Base-by-base conservation (phyloP, 2,888 invertebrate species). In the Lamellibrachia columna region DNA sequence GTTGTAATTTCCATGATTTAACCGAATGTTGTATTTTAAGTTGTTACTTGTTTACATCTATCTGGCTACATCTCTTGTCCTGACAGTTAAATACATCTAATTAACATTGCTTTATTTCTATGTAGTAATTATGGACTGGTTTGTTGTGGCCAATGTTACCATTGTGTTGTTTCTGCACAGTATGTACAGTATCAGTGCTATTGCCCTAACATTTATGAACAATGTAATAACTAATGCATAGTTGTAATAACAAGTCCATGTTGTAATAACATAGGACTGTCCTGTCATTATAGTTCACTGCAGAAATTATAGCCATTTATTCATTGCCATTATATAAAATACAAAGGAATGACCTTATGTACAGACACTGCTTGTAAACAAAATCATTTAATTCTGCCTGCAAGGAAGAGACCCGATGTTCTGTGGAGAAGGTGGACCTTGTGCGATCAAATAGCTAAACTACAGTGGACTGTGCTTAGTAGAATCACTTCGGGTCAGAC, bases 271-370 rank as follows among this genome's bases (percentile, higher is more conserved):
- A 58, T 22, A 6, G 22, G 22, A 75, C 75, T 75, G 15, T 75
- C 75, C 75, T 75, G 75, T 75, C 75, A 75, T 75, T n/a, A 75
- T 75, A n/a, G n/a, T 75, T 75, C 22, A 75, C 75, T 75, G 75
- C 75, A 22, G 75, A 75, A 75, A 75, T 75, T 6, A 75, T 75
- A 75, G 22, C 75, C n/a, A 15, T 75, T 75, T 22, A 75, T 11
- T 75, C 22, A 22, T 75, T 75, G 75, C 60, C 3, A 22, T 15
- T 60, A 60, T 60, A 4, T 60, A 15, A 75, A 75, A 75, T 3
- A 15, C 2, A 15, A 22, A 6, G 3, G 75, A 75, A 15, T 75
- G 15, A 0, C 22, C n/a, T 75, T 3, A n/a, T 75, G n/a, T 6
- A 3, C 60, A 60, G 75, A 15, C 7, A 11, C 58, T 58, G 8